A percentile compares a stretch with the other conserved stretches of the same genome.
Conservation (phyloP, 2,888 invertebrate genomes). For the Galerucella nymphaeae region DNA sequence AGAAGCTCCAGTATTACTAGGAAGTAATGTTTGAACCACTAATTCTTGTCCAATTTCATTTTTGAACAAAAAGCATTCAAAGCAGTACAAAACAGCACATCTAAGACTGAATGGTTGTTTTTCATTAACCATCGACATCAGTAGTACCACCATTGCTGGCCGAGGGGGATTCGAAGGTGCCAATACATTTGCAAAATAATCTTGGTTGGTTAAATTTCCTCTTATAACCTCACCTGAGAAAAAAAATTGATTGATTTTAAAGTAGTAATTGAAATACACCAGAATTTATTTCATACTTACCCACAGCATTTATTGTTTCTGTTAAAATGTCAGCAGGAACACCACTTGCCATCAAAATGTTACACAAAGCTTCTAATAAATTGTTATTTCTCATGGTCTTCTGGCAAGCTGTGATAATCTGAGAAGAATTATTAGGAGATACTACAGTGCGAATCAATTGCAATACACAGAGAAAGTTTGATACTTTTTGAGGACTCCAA, state of each 20-base stretch:
- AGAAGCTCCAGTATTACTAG: constrained; percentile 77
- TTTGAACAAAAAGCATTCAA: constrained; percentile 94
- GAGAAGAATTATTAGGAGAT: constrained; percentile 91
- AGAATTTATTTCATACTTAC: constrained; percentile 10
- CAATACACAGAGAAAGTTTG: constrained; percentile 93
- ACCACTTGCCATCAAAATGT: constrained; percentile 94
- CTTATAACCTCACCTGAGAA: constrained; percentile 82
- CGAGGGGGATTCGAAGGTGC: constrained; percentile 94
- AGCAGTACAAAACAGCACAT: constrained; percentile 96
- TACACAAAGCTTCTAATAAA: constrained; percentile 83
- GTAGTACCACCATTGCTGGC: constrained; percentile 91
- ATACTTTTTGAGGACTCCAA: constrained; percentile 94
- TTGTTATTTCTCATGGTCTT: constrained; percentile 88
- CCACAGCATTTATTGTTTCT: constrained; percentile 95
- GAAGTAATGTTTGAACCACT: constrained; percentile 91
- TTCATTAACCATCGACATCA: constrained; percentile 99
- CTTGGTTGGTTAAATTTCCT: constrained; percentile 91
- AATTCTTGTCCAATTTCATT: constrained; percentile 90
- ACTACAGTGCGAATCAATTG: constrained; percentile 92
- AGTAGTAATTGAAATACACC: neutral
- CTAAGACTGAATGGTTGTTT: constrained; percentile 91
- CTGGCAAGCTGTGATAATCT: constrained; percentile 84
- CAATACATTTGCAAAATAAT: constrained; percentile 88
- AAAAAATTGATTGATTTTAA: neutral
- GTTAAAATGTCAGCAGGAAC: constrained; percentile 96